Evolutionary conservation across 92 coral and sea anemone genomes (phyloP), one percentile per base, ranked within the genome.

Genomic region (Epizoanthus fatuus): DNA sequence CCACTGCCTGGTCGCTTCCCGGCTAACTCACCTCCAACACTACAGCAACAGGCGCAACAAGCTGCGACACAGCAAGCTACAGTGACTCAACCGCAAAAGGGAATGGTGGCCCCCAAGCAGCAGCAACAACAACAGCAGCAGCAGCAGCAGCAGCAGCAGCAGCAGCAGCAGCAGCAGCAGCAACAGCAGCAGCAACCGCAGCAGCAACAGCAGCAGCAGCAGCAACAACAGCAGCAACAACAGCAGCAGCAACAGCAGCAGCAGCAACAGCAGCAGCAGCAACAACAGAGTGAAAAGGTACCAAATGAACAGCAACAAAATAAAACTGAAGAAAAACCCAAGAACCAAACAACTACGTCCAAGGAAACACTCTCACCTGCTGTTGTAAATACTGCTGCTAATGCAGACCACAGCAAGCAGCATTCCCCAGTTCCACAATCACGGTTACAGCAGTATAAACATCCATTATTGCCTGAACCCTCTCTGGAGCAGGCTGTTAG

Each of bases 381-480:
- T 19, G 59, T 49, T 63, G 86, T 81, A 8, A 51, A 93, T 19
- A 83, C 91, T 32, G 66, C 73, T 5, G 82, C 93, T 68, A 14
- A 69, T 20, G 93, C 91, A 47, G 96, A 95, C 75, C 95, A 86
- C 57, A 45, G 77, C 17, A 95, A 93, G 53, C 96, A 97, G 74
- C 86, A 92, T 45, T 93, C 99, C 1, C 98, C 99, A 0, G 99
- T 92, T 9, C 97, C 96, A 42, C 98, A 97, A 66, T 97, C 99
- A 19, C 95, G 99, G 37, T 74, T 97, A 17, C 92, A 95, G 29
- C 99, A 97, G 86, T 97, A 98, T 96, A 97, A 95, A 54, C 99
- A 97, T 81, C 97, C 94, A 5, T 54, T 95, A 4, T 63, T 95
- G 37, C 96, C 94, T n/a, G 96, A 95, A 63, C 95, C 98, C 20